These are phyloP conservation scores for fruit fly (Drosophila melanogaster) DNA, from an alignment of 1,140 invertebrate species.

Conservation along the genomic window Release_6_plus_ISO1_MT NT_033779.5:5427001-5427500, in stretches of 20 bases:
- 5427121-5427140: slow-evolving; percentile 8
- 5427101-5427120: too few relatives aligned
- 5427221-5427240: slow-evolving; percentile 83
- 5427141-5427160: slow-evolving; percentile 21
- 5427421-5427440: slow-evolving; percentile 45
- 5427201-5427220: slow-evolving; percentile 84
- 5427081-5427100: background rate
- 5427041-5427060: too few relatives aligned
- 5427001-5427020: background rate
- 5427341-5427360: background rate
- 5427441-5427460: slow-evolving; percentile 26
- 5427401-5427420: slow-evolving; percentile 80
- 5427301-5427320: slow-evolving; percentile 27
- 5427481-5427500: slow-evolving; percentile 10
- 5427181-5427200: slow-evolving; percentile 82
- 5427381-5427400: slow-evolving; percentile 77
- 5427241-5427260: slow-evolving; percentile 49
- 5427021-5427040: too few relatives aligned
- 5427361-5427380: slow-evolving; percentile 8
- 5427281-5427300: slow-evolving; percentile 4
- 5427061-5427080: background rate
- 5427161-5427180: slow-evolving; percentile 71
- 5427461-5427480: slow-evolving; percentile 21
- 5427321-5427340: slow-evolving; percentile 20
- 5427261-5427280: background rate